phyloP scores from a whole-genome alignment of 2,797 vertebrate genomes.

The Mus spretus region DNA sequence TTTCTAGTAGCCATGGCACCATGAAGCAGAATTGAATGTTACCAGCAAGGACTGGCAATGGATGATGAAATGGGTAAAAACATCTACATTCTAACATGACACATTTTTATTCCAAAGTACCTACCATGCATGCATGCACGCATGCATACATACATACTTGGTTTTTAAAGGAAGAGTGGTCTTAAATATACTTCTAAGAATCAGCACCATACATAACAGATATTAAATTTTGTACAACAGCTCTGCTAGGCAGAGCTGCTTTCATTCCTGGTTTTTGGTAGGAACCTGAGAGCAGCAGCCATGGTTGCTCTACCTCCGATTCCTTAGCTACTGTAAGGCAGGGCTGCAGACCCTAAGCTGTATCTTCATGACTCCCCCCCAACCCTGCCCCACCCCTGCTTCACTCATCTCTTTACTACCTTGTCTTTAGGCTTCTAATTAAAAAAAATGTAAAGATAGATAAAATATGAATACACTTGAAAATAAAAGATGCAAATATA shows the following conservation, averaged over 20 bases:
- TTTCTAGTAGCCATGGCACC: background rate
- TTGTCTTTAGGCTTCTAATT: constrained; percentile 16
- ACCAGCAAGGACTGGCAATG: background rate
- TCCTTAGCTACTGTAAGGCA: background rate
- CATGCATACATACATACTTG: background rate
- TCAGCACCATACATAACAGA: too few species aligned
- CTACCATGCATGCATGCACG: background rate
- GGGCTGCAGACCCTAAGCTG: background rate
- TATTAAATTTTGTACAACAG: background rate
- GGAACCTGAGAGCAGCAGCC: accelerated
- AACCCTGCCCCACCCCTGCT: background rate
- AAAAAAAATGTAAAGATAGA: background rate
- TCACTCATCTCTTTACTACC: background rate
- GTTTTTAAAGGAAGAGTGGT: background rate
- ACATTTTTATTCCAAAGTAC: background rate
- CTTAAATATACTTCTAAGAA: background rate
- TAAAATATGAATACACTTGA: background rate
- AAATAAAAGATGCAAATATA: background rate
- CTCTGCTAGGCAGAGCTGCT: too few species aligned
- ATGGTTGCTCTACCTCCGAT: too few species aligned
- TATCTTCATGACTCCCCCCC: background rate
- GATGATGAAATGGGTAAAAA: background rate
- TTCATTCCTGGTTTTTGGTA: background rate
- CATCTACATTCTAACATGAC: background rate
- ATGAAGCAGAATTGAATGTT: background rate